phyloP scores from a whole-genome alignment of 2,113 vertebrate species.

The Sprattus sprattus region DNA sequence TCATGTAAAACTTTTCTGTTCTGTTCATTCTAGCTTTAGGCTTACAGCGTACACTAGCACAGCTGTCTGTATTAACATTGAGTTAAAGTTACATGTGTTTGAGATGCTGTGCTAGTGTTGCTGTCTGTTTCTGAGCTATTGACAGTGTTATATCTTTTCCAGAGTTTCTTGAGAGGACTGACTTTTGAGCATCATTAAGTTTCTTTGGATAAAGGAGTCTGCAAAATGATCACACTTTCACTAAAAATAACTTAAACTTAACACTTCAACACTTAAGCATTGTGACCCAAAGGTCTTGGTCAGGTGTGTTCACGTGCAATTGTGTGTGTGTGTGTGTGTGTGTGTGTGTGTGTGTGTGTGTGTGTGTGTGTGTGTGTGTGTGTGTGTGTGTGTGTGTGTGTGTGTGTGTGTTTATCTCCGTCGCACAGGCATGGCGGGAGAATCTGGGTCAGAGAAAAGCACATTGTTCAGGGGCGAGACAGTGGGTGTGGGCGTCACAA shows the following conservation, averaged over 20 bases:
- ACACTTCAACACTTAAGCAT: neutral
- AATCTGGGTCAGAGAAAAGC: conserved; percentile 7
- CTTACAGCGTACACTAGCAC: neutral
- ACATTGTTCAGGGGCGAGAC: conserved; percentile 12
- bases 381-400: too few relatives aligned
- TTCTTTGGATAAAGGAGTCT: too few relatives aligned
- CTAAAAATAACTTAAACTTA: neutral
- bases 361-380: too few relatives aligned
- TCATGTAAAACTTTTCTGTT: too few relatives aligned
- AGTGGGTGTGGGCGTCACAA: neutral
- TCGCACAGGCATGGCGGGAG: neutral
- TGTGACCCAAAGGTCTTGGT: neutral
- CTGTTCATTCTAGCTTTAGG: neutral
- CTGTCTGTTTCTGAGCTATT: neutral
- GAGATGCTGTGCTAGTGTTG: neutral
- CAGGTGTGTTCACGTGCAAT: neutral
- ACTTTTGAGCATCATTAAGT: too few relatives aligned
- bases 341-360: neutral
- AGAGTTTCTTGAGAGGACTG: too few relatives aligned
- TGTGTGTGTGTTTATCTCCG: neutral
- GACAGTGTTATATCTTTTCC: too few relatives aligned
- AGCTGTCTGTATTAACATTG: neutral
- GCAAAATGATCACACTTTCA: neutral
- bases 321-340: neutral
- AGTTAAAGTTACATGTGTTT: neutral